phyloP scores from a whole-genome alignment of 2,888 invertebrate genomes.

The Caenorhabditis panamensis region DNA sequence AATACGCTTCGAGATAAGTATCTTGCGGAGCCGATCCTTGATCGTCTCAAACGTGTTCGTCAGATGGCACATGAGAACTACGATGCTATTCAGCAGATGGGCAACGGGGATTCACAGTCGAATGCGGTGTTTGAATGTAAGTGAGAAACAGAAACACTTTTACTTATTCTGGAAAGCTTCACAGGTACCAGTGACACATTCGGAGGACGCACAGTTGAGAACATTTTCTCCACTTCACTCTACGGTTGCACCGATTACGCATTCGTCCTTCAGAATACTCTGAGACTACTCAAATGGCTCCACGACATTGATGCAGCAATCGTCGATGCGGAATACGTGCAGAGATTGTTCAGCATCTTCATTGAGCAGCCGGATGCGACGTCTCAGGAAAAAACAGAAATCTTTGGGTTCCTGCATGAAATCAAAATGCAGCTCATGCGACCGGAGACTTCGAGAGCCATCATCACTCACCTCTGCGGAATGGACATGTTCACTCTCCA shows the following conservation, averaged over 20 bases:
- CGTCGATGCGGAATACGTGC: conserved; percentile 43
- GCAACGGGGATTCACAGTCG: conserved; percentile 40
- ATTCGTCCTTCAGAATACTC: conserved; percentile 45
- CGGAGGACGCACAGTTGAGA: conserved; percentile 21
- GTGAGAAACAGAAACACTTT: neutral
- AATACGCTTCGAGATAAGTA: conserved; percentile 16
- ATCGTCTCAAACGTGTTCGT: conserved; percentile 46
- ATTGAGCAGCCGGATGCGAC: conserved; percentile 29
- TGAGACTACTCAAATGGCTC: conserved; percentile 53
- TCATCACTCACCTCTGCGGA: conserved; percentile 41
- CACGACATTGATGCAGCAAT: conserved; percentile 36
- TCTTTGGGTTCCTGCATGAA: conserved; percentile 50
- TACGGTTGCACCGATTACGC: conserved; percentile 51
- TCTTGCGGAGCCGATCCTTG: conserved; percentile 28
- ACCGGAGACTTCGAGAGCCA: conserved; percentile 27
- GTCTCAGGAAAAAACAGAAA: conserved; percentile 48
- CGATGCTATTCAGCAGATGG: conserved; percentile 14
- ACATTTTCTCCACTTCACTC: conserved; percentile 27
- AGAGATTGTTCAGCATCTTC: conserved; percentile 47
- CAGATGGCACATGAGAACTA: conserved; percentile 46
- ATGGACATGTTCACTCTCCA: conserved; percentile 46
- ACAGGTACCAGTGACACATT: conserved; percentile 50
- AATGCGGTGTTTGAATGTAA: conserved; percentile 58
- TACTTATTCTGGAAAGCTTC: conserved; percentile 1
- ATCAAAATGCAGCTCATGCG: conserved; percentile 22